Conservation (phyloP, 2,888 invertebrate genomes). For the Leptopilina myrica region DNA sequence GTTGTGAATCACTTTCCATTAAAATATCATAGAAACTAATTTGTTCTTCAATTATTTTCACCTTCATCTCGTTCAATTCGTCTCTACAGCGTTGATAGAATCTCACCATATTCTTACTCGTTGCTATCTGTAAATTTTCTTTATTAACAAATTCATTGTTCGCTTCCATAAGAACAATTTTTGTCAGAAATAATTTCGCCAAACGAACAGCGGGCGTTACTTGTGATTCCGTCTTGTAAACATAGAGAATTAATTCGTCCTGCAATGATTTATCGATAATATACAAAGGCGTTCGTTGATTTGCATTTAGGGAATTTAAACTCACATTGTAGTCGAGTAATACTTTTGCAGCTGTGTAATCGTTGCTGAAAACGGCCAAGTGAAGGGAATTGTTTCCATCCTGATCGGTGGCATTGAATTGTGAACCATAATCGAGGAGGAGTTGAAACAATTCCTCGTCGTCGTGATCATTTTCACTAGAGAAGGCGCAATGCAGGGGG, state of each 20-base stretch:
- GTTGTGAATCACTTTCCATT: not conserved
- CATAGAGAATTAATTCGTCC: slow-evolving; percentile 1
- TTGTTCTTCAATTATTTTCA: not conserved
- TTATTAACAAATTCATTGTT: not conserved
- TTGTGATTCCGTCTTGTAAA: not conserved
- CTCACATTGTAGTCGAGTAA: not conserved
- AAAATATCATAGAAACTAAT: not conserved
- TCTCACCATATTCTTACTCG: not conserved
- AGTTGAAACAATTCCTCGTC: not conserved
- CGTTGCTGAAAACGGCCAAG: not conserved
- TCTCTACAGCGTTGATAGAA: slow-evolving; percentile 18
- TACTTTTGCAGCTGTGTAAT: slow-evolving; percentile 6
- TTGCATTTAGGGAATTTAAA: not conserved
- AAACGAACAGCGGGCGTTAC: not conserved
- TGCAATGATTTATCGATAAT: not conserved
- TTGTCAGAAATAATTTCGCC: not conserved
- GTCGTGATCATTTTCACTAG: not conserved
- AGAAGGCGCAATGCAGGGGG: slow-evolving; percentile 3
- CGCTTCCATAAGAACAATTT: slow-evolving; percentile 2
- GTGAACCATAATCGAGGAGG: slow-evolving; percentile 15
- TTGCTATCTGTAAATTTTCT: not conserved
- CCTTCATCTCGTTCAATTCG: slow-evolving; percentile 5
- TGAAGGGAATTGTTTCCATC: not conserved
- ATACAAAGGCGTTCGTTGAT: not conserved
- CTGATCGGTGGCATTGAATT: not conserved